Base-by-base conservation (phyloP, 2,888 invertebrate species). In the Ellobium chinense region DNA sequence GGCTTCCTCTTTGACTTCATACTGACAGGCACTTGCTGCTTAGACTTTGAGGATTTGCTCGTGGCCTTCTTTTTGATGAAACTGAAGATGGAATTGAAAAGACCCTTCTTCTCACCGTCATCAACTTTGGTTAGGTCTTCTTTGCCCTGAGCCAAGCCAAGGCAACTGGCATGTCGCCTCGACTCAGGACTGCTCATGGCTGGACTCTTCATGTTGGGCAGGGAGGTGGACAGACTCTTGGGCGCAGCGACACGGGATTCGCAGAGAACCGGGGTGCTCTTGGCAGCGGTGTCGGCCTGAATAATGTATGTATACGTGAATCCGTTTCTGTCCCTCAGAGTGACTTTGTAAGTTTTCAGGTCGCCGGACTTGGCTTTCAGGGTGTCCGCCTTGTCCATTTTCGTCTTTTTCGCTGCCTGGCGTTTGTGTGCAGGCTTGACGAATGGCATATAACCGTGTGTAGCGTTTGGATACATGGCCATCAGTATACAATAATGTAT, bases 381-480 rank as follows among this genome's bases (percentile, higher is more conserved):
- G 31, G 72, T 24, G 58, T 84, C 84, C 12, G 68, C 81, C 79
- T 88, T 88, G 46, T 87, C 86, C 34, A 85, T 79, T 86, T 88
- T 88, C 58, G 83, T 84, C 65, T 86, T 85, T 79, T 88, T 88
- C 54, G 87, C 80, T 1, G 84, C 85, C 62, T 78, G 82, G 36
- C 84, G 79, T 69, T 85, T 88, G 81, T 88, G 87, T 5, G 87
- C 87, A n/a, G 87, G 86, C n/a, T 82, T 84, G 21, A 90, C 89
- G 83, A 90, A 91, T 29, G 91, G 91, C 91, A 91, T 91, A 84
- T 88, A 90, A 80, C 91, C 91, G 74, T 83, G 84, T 46, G 90
- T 86, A 74, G 91, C 91, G 80, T 90, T 91, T 9, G 91, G 91
- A 83, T 89, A 91, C 91, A 91, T 91, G 54, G 89, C 89, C 89